Evolutionary conservation across 1,140 invertebrate species (phyloP), one percentile per base, ranked within the genome.

Genomic region (Melipona quadrifasciata): DNA sequence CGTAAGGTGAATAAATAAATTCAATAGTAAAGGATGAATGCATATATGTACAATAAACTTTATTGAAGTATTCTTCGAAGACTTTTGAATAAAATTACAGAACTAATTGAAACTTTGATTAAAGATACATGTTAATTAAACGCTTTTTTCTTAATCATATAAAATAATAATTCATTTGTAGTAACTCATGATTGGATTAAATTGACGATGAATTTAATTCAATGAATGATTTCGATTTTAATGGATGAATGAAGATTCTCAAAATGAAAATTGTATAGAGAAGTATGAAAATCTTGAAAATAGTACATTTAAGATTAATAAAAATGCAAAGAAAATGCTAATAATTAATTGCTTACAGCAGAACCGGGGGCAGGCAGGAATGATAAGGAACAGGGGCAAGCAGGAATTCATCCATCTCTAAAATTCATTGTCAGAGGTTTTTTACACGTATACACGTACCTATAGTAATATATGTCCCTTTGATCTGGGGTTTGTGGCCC

Each of bases 381-480:
- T 72, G 11, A 11, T 31, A 51, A 34, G 57, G 4, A 47, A 39
- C 8, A 65, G 58, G 12, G n/a, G 24, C 6, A 39, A 64, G 1
- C 6, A 70, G 10, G 6, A 61, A 27, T 51, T 10, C 11, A 64
- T 51, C 39, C n/a, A 55, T 4, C 19, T 68, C 17, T 31, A 17
- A 72, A 58, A 34, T 24, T 65, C 74, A 64, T 76, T 61, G 53
- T 58, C 31, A 39, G 53, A 39, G 27, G 11, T 39, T 17, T 55
- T n/a, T 17, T 76, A 76, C 68, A 51, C 12, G 31, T 31, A n/a
- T 21, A 74, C 57, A 85, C 83, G 1, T 80, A 85, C 84, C 84
- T 85, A 85, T 57, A 19, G 55, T 79, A 58, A 70, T 81, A 55
- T 85, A 64, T 82, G 72, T 85, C 71, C 39, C 84, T 68, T 53